Evolutionary conservation across 1,140 invertebrate genomes (phyloP).

Genomic region (Mesaphorura yosii): DNA sequence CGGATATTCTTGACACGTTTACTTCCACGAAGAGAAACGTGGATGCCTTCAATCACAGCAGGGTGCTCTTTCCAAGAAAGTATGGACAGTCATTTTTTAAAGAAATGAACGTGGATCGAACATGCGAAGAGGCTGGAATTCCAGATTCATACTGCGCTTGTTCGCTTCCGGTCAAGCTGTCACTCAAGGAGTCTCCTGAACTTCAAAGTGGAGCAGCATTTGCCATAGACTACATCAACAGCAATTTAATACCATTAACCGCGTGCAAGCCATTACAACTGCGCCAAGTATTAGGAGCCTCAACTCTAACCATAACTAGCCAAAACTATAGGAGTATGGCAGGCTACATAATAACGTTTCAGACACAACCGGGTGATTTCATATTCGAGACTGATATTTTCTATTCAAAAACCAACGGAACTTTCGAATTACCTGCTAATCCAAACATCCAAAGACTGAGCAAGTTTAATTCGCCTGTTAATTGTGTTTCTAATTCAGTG

Average conservation of each 20-base stretch:
- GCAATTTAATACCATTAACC: neutral
- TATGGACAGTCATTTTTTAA: conserved; percentile 19
- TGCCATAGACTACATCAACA: conserved; percentile 22
- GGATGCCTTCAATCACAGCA: neutral
- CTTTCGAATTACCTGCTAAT: neutral
- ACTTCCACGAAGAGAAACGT: neutral
- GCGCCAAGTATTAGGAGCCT: neutral
- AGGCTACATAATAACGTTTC: conserved; percentile 6
- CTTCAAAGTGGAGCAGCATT: conserved; percentile 10
- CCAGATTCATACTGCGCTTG: conserved; percentile 43
- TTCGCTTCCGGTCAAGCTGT: conserved; percentile 24
- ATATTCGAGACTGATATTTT: conserved; percentile 22
- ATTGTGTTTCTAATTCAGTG: neutral
- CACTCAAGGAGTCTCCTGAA: conserved; percentile 9
- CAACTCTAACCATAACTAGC: neutral
- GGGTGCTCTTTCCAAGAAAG: neutral
- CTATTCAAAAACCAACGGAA: neutral
- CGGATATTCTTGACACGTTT: conserved; percentile 11
- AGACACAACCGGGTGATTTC: conserved; percentile 18
- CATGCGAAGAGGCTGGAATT: conserved; percentile 41
- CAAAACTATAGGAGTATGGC: neutral
- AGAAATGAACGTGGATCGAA: conserved; percentile 32
- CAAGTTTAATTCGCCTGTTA: neutral
- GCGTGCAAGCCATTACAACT: conserved; percentile 8
- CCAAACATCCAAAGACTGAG: neutral